Evolutionary conservation across 1,140 invertebrate species (phyloP).

Genomic region (Zophobas morio): DNA sequence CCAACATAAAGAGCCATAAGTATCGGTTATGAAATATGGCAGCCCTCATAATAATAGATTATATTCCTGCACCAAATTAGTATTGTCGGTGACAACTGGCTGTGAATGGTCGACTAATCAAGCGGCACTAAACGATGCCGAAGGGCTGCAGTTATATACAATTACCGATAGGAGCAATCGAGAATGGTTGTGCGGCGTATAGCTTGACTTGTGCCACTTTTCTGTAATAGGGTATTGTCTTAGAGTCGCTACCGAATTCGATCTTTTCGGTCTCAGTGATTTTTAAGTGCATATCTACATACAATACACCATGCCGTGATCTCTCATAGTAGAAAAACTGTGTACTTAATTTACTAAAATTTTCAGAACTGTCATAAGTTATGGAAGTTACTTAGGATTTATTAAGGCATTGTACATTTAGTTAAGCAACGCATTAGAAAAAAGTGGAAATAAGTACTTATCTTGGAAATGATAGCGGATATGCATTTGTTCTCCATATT

Average conservation of each 20-base stretch:
- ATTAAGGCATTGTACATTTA: no score
- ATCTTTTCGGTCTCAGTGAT: no score
- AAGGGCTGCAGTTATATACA: slow-evolving; percentile 13
- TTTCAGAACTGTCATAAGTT: no score
- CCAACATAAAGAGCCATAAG: slow-evolving; percentile 51
- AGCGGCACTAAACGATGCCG: slow-evolving; percentile 54
- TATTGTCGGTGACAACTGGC: slow-evolving; percentile 57
- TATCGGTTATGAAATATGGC: slow-evolving; percentile 55
- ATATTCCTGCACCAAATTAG: slow-evolving; percentile 54
- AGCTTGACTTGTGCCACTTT: slow-evolving; percentile 34
- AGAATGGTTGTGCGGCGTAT: slow-evolving; percentile 13
- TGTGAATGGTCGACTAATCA: slow-evolving; percentile 57
- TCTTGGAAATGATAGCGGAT: no score
- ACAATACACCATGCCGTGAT: no score
- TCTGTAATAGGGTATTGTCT: slow-evolving; percentile 32
- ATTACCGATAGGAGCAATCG: slow-evolving; percentile 35
- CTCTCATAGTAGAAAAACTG: no score
- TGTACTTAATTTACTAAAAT: no score
- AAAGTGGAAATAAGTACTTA: no score
- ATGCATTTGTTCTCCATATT: no score
- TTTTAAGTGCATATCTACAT: no score
- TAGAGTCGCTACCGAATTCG: not conserved
- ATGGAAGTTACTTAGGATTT: no score
- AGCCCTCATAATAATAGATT: slow-evolving; percentile 55
- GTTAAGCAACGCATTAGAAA: no score